These are phyloP conservation scores for Leptinotarsa rubiginosa DNA, from an alignment of 2,888 invertebrate species.

Conservation along the genomic window DNA sequence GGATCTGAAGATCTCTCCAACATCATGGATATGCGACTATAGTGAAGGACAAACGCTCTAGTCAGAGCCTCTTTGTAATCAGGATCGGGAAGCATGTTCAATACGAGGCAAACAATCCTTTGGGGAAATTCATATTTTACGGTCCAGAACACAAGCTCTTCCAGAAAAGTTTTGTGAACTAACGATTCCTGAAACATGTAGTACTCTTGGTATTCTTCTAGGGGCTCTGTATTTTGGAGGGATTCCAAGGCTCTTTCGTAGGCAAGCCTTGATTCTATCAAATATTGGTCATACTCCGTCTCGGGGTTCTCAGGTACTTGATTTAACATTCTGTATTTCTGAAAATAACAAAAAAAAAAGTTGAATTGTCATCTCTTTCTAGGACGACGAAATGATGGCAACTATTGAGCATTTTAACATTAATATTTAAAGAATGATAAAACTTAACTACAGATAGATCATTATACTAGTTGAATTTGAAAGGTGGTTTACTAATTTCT, in stretches of 20 bases:
- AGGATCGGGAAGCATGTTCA: conserved; percentile 95
- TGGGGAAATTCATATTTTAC: conserved; percentile 98
- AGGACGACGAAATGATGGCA: too few species aligned
- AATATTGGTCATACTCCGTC: conserved; percentile 79
- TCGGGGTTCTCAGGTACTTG: conserved; percentile 74
- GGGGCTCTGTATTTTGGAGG: conserved; percentile 78
- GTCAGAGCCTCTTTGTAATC: conserved; percentile 96
- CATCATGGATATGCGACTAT: conserved; percentile 93
- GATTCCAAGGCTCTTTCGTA: conserved; percentile 86
- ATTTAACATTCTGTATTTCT: conserved; percentile 80
- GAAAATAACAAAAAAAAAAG: conserved; percentile 43
- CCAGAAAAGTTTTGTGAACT: conserved; percentile 86
- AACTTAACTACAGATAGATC: too few species aligned
- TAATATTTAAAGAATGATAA: too few species aligned
- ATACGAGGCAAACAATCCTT: conserved; percentile 91
- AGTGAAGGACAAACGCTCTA: conserved; percentile 94
- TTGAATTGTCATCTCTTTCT: too few species aligned
- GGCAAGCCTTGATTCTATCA: conserved; percentile 78
- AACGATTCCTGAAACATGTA: conserved; percentile 83
- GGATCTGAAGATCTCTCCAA: conserved; percentile 87
- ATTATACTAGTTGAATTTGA: too few species aligned
- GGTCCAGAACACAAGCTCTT: conserved; percentile 98
- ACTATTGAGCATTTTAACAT: too few species aligned
- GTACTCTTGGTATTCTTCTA: conserved; percentile 82
- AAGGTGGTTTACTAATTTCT: too few species aligned